Evolutionary conservation across 1,140 invertebrate species (phyloP).

Genomic region (Metaphire vulgaris): DNA sequence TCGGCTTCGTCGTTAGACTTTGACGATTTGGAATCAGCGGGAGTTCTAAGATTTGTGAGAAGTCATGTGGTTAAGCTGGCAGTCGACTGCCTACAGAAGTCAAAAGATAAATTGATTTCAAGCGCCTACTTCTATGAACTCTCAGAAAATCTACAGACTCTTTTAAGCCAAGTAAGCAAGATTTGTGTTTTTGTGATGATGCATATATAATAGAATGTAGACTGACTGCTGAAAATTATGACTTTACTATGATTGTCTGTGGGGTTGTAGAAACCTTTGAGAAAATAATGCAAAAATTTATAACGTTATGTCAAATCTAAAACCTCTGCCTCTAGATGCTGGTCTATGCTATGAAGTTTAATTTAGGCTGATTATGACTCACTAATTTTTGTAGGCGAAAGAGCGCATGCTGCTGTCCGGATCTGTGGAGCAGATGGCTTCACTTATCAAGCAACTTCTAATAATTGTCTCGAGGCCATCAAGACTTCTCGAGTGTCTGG

Average conservation of each 20-base stretch:
- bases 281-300: too few species aligned
- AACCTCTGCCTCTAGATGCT: too few species aligned
- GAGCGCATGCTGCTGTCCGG: conserved; percentile 78
- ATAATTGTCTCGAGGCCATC: conserved; percentile 93
- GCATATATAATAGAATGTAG: too few species aligned
- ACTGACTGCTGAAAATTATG: too few species aligned
- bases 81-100: conserved; percentile 87
- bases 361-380: too few species aligned
- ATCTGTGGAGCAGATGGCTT: conserved; percentile 69
- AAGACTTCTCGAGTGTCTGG: conserved; percentile 86
- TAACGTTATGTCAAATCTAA: too few species aligned
- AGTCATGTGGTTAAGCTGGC: conserved; percentile 91
- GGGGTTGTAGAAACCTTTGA: too few species aligned
- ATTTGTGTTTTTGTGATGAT: too few species aligned
- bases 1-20: conserved; percentile 47
- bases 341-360: too few species aligned
- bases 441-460: conserved; percentile 78
- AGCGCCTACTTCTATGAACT: conserved; percentile 93
- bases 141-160: conserved; percentile 85
- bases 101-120: conserved; percentile 84
- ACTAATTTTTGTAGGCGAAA: conserved; percentile 69
- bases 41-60: conserved; percentile 88
- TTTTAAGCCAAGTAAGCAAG: conserved; percentile 72
- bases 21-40: conserved; percentile 60
- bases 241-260: too few species aligned